Percentiles rank a stretch among this genome's conserved stretches.
Evolutionary conservation across 2,797 vertebrate genomes (phyloP).

Genomic region (Manis crassicaudata): DNA sequence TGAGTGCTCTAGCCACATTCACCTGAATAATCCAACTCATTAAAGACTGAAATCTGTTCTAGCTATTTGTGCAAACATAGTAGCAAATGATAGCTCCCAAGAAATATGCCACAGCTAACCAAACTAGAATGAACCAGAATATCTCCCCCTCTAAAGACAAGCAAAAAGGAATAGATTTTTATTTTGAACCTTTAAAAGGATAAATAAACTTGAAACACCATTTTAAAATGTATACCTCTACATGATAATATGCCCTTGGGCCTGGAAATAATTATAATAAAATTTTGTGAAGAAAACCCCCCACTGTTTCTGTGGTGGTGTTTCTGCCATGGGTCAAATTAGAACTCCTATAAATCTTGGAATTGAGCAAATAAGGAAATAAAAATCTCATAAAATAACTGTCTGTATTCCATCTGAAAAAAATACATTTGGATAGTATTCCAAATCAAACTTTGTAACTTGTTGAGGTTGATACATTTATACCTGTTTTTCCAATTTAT

Average conservation of each 20-base stretch:
- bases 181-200: conserved; percentile 62
- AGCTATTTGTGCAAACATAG: background rate
- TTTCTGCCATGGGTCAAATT: conserved; percentile 69
- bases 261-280: conserved; percentile 76
- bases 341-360: conserved; percentile 67
- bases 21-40: background rate
- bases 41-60: background rate
- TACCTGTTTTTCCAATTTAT: conserved; percentile 8
- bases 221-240: conserved; percentile 55
- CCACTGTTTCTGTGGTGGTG: conserved; percentile 55
- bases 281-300: conserved; percentile 59
- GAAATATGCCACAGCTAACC: background rate
- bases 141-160: conserved; percentile 18
- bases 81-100: background rate
- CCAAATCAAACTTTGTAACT: conserved; percentile 54
- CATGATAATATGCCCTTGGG: conserved; percentile 37
- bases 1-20: background rate
- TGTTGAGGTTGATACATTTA: background rate
- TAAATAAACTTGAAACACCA: conserved; percentile 22
- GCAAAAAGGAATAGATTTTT: background rate
- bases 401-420: conserved; percentile 53
- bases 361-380: conserved; percentile 64
- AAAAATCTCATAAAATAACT: conserved; percentile 67
- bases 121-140: conserved; percentile 22
- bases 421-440: conserved; percentile 35